These are phyloP conservation scores for Sphaerodactylus townsendi DNA, from an alignment of 2,113 vertebrate genomes.

Conservation along the genomic window DNA sequence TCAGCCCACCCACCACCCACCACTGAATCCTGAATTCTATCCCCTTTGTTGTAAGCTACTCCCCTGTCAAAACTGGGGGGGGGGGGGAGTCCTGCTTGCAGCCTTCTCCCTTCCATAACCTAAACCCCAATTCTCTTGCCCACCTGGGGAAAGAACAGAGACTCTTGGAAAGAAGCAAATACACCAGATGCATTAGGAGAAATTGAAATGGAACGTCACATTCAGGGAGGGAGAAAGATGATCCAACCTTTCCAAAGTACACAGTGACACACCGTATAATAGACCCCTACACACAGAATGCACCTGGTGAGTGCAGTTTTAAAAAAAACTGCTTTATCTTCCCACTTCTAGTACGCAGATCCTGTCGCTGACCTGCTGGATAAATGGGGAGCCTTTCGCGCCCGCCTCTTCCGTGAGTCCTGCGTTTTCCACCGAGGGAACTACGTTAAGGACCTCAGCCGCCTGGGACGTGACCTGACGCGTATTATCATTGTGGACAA, in stretches of 20 bases:
- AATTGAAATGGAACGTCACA: background rate
- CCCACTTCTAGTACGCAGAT: conserved; percentile 85
- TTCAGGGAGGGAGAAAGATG: background rate
- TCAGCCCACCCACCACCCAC: no score
- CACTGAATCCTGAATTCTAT: background rate
- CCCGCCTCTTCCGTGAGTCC: conserved; percentile 92
- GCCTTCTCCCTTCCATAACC: background rate
- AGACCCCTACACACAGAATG: background rate
- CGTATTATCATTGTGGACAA: conserved; percentile 97
- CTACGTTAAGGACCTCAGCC: conserved; percentile 97
- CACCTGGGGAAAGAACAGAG: background rate
- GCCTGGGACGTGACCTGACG: conserved; percentile 90
- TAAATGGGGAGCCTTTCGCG: conserved; percentile 91
- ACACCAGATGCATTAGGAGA: background rate
- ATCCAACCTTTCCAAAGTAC: no score
- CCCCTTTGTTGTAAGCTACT: background rate
- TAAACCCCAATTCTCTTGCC: background rate
- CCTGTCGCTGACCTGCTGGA: conserved; percentile 95
- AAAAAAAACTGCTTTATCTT: fast-evolving
- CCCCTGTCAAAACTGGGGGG: no score
- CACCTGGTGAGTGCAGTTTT: background rate
- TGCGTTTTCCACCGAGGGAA: conserved; percentile 97
- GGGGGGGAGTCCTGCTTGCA: no score
- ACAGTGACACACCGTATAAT: no score
- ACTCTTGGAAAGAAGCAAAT: background rate